Evolutionary conservation across 2,113 vertebrate species (phyloP).

Genomic region (Felis chaus): DNA sequence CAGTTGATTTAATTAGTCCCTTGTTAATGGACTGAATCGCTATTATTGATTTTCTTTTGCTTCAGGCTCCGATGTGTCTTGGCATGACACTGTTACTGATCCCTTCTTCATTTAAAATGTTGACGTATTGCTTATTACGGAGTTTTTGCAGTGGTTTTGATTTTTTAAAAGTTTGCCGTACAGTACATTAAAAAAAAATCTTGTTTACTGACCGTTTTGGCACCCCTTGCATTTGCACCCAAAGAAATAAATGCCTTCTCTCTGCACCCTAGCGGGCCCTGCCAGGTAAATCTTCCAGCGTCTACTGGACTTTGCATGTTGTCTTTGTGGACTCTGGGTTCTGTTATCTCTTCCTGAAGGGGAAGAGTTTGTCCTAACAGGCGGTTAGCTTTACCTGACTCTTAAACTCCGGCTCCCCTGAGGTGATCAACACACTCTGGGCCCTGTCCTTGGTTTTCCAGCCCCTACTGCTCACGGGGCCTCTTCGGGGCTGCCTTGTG

Average conservation of each 20-base stretch:
- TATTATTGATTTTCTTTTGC: neutral
- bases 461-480: fast-evolving
- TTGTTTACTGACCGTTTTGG: neutral
- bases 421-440: neutral
- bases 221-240: neutral
- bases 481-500: neutral
- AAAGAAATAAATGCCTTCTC: neutral
- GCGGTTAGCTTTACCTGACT: neutral
- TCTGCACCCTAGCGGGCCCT: too few species aligned
- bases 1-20: neutral
- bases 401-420: neutral
- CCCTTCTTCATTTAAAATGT: neutral
- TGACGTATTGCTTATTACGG: neutral
- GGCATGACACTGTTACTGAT: neutral
- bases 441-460: too few species aligned
- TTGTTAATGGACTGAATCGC: neutral
- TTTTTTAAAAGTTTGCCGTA: neutral
- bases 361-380: neutral
- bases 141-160: neutral
- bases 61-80: neutral
- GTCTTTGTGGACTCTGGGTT: neutral
- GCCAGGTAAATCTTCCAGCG: neutral
- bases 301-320: fast-evolving
- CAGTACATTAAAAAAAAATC: neutral
- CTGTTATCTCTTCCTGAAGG: neutral